These are phyloP conservation scores for Drosophila littoralis DNA, from an alignment of 1,140 invertebrate species.

Conservation along the genomic window DNA sequence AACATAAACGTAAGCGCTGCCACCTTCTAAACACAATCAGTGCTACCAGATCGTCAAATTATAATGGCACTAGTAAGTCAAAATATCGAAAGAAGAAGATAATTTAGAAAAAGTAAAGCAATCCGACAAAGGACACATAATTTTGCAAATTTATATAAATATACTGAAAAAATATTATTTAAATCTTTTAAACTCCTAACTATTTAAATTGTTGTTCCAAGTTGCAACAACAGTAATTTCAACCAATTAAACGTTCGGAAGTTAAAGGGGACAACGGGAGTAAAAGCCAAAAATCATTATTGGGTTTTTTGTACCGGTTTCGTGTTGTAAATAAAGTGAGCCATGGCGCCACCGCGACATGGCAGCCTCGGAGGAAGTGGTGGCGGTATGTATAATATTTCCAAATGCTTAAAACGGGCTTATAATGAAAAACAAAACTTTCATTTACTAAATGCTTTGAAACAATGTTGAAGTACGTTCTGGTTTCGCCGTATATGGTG, in stretches of 20 bases:
- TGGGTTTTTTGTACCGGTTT: slow-evolving; percentile 12
- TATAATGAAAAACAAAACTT: neutral
- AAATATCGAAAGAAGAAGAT: slow-evolving; percentile 15
- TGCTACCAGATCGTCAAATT: slow-evolving; percentile 5
- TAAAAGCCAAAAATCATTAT: neutral
- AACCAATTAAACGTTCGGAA: neutral
- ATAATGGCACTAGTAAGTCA: neutral
- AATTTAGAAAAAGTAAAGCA: slow-evolving; percentile 24
- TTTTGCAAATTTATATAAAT: slow-evolving; percentile 25
- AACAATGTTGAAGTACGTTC: slow-evolving; percentile 18
- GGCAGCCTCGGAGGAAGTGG: slow-evolving; percentile 22
- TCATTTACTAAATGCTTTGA: neutral
- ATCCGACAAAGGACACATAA: slow-evolving; percentile 35
- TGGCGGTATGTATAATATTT: slow-evolving; percentile 9
- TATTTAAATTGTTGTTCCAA: neutral
- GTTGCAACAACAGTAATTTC: neutral
- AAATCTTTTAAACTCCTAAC: neutral
- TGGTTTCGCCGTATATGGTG: slow-evolving; percentile 42
- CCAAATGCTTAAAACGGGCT: neutral
- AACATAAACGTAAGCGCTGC: neutral
- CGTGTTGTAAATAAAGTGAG: slow-evolving; percentile 8
- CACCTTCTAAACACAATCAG: neutral
- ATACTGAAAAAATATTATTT: neutral
- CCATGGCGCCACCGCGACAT: slow-evolving; percentile 39
- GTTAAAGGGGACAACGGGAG: neutral